phyloP scores from a whole-genome alignment of 2,113 vertebrate genomes.

The Hystrix cristata region DNA sequence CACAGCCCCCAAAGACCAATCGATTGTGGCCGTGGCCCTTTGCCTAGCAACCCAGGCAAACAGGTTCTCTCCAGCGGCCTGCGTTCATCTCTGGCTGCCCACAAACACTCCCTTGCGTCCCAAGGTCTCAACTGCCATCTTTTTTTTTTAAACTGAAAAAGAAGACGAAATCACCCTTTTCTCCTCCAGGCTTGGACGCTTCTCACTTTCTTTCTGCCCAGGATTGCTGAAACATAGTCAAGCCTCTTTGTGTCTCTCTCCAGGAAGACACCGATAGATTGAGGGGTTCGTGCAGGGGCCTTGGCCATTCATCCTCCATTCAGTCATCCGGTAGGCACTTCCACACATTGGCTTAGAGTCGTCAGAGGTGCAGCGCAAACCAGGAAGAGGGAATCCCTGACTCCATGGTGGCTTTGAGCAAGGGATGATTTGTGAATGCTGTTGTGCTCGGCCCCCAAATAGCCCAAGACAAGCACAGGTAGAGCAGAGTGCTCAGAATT shows the following conservation, averaged over 20 bases:
- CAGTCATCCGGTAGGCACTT: rapidly evolving
- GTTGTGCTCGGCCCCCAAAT: rapidly evolving
- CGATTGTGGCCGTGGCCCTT: background rate
- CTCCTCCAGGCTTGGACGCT: too few species aligned
- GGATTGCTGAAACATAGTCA: background rate
- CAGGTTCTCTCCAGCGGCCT: background rate
- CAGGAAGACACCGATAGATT: rapidly evolving
- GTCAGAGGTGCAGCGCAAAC: rapidly evolving
- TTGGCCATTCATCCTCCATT: background rate
- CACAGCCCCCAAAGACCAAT: background rate
- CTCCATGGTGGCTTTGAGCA: too few species aligned
- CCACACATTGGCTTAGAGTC: rapidly evolving
- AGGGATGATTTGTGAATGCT: too few species aligned
- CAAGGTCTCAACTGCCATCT: background rate
- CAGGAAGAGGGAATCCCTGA: background rate
- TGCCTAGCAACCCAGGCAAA: background rate
- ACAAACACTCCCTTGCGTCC: background rate
- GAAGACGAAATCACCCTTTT: background rate
- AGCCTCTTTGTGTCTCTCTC: too few species aligned
- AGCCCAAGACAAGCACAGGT: background rate
- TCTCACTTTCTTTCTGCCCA: background rate
- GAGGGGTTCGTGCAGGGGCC: background rate
- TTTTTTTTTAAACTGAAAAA: background rate
- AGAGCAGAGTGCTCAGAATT: background rate
- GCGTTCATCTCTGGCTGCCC: background rate